Evolutionary conservation across 2,888 invertebrate genomes (phyloP).

Genomic region (Leucania comma): DNA sequence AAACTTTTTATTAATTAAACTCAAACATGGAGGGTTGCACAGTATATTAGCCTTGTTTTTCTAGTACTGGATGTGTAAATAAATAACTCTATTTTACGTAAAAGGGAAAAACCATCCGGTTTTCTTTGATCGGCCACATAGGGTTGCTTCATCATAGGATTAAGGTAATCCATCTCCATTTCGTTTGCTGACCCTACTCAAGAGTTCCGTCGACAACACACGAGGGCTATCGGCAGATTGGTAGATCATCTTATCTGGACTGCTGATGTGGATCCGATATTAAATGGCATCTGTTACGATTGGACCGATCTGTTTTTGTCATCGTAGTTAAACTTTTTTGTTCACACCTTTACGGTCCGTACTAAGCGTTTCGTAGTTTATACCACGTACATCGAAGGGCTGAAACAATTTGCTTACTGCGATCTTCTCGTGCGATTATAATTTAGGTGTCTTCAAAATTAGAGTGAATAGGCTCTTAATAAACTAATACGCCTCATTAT

Average conservation of each 20-base stretch:
- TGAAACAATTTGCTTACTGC: no score
- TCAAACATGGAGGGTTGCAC: no score
- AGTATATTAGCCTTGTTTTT: no score
- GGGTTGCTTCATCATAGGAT: conserved; percentile 7
- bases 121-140: conserved; percentile 1
- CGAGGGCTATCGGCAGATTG: background rate
- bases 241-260: conserved; percentile 5
- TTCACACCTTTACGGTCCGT: no score
- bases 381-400: no score
- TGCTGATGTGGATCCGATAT: background rate
- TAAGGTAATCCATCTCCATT: conserved; percentile 33
- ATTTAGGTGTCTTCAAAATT: no score
- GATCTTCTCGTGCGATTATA: no score
- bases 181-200: conserved; percentile 38
- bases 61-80: background rate
- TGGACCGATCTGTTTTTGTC: background rate
- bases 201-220: conserved; percentile 15
- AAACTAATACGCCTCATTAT: no score
- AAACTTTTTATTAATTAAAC: no score
- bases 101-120: background rate
- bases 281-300: conserved; percentile 1
- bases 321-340: background rate
- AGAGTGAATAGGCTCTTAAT: no score
- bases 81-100: background rate
- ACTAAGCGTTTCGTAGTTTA: no score